phyloP scores from a whole-genome alignment of 1,140 invertebrate species.

The Thaumatotibia leucotreta region DNA sequence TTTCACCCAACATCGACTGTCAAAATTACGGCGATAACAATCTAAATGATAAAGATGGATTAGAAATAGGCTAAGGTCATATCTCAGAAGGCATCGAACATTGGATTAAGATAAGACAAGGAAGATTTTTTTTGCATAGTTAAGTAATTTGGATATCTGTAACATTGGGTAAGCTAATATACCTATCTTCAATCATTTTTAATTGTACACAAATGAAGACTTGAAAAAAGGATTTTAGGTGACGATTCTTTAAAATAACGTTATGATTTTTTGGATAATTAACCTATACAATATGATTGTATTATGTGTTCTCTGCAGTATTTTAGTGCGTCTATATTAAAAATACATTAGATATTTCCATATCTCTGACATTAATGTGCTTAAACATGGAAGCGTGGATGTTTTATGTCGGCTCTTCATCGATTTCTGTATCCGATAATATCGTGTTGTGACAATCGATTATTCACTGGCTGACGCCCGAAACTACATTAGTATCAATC shows the following conservation, averaged over 20 bases:
- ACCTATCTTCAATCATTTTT: too few relatives aligned
- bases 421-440: slow-evolving; percentile 18
- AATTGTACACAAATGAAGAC: too few relatives aligned
- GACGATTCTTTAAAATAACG: too few relatives aligned
- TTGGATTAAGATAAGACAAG: background rate
- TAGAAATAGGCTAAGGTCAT: background rate
- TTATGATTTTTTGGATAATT: too few relatives aligned
- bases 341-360: background rate
- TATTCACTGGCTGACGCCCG: slow-evolving; percentile 43
- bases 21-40: background rate
- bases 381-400: background rate
- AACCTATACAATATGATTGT: too few relatives aligned
- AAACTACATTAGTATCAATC: slow-evolving; percentile 67
- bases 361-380: slow-evolving; percentile 1
- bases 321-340: background rate
- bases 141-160: too few relatives aligned
- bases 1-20: background rate
- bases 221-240: too few relatives aligned
- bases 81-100: background rate
- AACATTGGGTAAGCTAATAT: too few relatives aligned
- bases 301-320: too few relatives aligned
- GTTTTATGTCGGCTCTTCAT: slow-evolving; percentile 5
- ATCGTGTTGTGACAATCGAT: slow-evolving; percentile 60
- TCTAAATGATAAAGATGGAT: background rate
- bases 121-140: too few relatives aligned